Percentiles rank a stretch among this genome's conserved stretches.
Evolutionary conservation across 2,888 invertebrate species (phyloP).

Genomic region (Poecilobothrus nobilitatus): DNA sequence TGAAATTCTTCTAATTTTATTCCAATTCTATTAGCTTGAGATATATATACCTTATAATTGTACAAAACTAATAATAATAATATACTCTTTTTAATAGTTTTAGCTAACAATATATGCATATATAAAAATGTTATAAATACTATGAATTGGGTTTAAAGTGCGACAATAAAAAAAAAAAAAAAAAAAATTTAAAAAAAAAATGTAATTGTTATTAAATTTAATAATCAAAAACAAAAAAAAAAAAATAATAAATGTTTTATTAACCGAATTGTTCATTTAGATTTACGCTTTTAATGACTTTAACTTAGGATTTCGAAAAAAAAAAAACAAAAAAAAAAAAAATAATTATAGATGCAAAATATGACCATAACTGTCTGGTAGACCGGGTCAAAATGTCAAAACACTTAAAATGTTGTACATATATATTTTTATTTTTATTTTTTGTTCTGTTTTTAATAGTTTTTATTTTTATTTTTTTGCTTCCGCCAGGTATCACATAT

Average conservation of each 20-base stretch:
- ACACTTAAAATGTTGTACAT: not conserved
- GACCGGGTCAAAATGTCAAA: not conserved
- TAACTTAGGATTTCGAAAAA: not conserved
- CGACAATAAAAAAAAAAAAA: not conserved
- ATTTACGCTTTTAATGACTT: not conserved
- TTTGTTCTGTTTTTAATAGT: no score
- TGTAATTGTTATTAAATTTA: not conserved
- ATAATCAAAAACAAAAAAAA: not conserved
- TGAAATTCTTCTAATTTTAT: no score
- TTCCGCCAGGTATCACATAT: slow-evolving; percentile 1
- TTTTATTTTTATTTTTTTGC: not conserved
- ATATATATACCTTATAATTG: no score
- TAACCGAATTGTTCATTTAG: not conserved
- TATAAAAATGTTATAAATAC: no score
- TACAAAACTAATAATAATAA: no score
- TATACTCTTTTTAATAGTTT: no score
- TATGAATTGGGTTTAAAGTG: not conserved
- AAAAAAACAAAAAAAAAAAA: not conserved
- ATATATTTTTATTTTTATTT: not conserved
- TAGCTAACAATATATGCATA: no score
- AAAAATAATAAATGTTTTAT: not conserved
- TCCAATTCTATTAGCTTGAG: no score
- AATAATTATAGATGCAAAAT: not conserved
- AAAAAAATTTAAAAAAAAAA: not conserved
- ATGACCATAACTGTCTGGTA: slow-evolving; percentile 6